A percentile compares a stretch with the other conserved stretches of the same genome.
phyloP scores from a whole-genome alignment of 2,797 vertebrate species.

The Podarcis lilfordi region DNA sequence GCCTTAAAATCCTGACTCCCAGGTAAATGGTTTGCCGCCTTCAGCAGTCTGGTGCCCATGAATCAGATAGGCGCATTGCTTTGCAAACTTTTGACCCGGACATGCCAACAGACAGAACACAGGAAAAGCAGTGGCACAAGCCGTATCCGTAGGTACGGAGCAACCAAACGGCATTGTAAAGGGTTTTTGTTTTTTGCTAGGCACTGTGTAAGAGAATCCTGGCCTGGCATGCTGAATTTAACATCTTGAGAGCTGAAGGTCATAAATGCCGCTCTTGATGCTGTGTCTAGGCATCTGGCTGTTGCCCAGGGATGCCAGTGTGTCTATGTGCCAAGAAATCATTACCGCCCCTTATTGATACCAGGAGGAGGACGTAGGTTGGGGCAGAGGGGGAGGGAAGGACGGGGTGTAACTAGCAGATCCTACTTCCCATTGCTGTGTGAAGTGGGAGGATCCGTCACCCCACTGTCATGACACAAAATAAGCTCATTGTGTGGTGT shows the following conservation, averaged over 20 bases:
- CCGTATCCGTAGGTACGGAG: not conserved
- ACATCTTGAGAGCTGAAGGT: slow-evolving; percentile 39
- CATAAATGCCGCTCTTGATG: slow-evolving; percentile 19
- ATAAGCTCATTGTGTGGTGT: not conserved
- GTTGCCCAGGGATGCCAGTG: slow-evolving; percentile 18
- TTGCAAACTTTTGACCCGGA: not conserved
- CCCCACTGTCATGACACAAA: fast-evolving
- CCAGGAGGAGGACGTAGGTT: slow-evolving; percentile 23
- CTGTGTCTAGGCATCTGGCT: slow-evolving; percentile 19
- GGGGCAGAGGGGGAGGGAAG: not conserved
- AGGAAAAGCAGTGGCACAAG: not conserved
- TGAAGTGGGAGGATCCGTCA: not conserved
- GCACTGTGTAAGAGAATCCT: not conserved
- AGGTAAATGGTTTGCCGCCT: not conserved
- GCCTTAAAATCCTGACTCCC: not conserved
- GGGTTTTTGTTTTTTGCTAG: not conserved
- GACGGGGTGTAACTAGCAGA: not conserved
- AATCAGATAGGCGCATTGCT: not conserved
- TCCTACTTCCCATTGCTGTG: slow-evolving; percentile 25
- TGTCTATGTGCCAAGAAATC: not conserved
- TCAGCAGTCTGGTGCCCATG: not conserved
- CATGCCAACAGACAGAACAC: not conserved
- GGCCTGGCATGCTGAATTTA: fast-evolving
- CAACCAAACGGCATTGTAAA: not conserved
- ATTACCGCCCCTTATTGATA: not conserved